phyloP scores from a whole-genome alignment of 2,797 vertebrate species.

The Myripristis murdjan region DNA sequence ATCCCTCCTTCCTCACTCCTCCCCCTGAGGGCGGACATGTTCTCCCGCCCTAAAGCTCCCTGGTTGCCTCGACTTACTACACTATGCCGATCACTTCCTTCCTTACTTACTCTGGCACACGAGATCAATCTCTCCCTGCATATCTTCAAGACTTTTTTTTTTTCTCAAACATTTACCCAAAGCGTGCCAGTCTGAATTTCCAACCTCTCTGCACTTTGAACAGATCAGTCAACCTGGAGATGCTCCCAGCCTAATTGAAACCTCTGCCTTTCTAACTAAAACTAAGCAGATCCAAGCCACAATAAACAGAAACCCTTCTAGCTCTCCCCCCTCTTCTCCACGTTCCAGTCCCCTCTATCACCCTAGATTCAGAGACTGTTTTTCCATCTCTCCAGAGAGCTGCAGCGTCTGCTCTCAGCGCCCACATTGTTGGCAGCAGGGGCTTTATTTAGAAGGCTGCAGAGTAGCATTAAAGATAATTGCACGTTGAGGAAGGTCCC shows the following conservation, averaged over 20 bases:
- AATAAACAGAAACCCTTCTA: constrained; percentile 63
- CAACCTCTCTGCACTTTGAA: constrained; percentile 42
- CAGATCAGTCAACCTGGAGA: constrained; percentile 43
- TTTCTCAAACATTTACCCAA: constrained; percentile 30
- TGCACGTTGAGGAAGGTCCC: constrained; percentile 85
- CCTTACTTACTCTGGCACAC: constrained; percentile 5
- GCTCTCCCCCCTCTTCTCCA: constrained; percentile 5
- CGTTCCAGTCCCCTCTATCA: constrained; percentile 66
- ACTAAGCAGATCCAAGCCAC: constrained; percentile 50
- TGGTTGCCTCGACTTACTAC: constrained; percentile 35
- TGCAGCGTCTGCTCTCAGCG: constrained; percentile 76
- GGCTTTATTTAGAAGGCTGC: constrained; percentile 88
- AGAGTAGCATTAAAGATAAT: constrained; percentile 91
- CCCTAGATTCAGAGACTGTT: constrained; percentile 71
- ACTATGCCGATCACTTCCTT: constrained; percentile 26
- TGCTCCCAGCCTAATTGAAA: constrained; percentile 44
- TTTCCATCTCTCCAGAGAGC: constrained; percentile 78
- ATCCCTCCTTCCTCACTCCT: constrained; percentile 64
- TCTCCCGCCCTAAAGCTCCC: constrained; percentile 52
- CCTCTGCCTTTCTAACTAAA: constrained; percentile 54
- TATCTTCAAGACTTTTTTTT: not conserved
- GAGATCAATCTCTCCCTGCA: constrained; percentile 12
- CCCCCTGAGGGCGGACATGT: constrained; percentile 61
- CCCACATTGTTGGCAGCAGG: constrained; percentile 83
- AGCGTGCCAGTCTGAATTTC: constrained; percentile 35